Evolutionary conservation across 2,113 vertebrate species (phyloP).

Genomic region (Amazona guildingii): DNA sequence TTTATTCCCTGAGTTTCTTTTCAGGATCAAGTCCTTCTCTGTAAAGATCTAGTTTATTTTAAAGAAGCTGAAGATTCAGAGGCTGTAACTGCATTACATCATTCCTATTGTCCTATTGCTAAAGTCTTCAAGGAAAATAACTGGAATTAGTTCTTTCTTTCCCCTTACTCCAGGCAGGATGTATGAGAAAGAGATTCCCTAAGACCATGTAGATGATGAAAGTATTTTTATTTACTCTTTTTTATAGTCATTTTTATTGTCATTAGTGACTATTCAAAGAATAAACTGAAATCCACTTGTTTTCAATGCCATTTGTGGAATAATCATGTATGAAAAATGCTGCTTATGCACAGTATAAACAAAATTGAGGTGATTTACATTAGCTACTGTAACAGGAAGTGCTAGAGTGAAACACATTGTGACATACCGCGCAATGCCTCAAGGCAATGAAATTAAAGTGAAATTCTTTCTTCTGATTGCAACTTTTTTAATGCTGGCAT

Average conservation of each 20-base stretch:
- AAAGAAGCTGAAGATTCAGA: not conserved
- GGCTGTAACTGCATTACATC: not conserved
- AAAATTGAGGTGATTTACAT: not conserved
- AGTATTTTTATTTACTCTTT: not conserved
- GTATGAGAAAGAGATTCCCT: not conserved
- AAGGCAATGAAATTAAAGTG: not conserved
- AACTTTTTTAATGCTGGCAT: not conserved
- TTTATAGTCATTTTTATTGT: not conserved
- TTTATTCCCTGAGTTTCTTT: not conserved
- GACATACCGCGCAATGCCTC: not conserved
- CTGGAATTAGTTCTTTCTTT: not conserved
- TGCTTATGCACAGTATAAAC: not conserved
- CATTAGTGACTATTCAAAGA: not conserved
- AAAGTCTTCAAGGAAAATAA: not conserved
- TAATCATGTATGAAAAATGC: not conserved
- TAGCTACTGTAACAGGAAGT: constrained; percentile 35
- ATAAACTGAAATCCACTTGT: not conserved
- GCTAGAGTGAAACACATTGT: not conserved
- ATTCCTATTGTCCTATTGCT: not conserved
- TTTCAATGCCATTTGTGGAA: not conserved
- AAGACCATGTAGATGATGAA: not conserved
- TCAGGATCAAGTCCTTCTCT: not conserved
- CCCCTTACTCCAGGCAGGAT: not conserved
- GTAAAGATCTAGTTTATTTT: not conserved
- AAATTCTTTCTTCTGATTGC: constrained; percentile 15